Evolutionary conservation across 1,140 invertebrate species (phyloP).

Genomic region (Grapholita molesta): DNA sequence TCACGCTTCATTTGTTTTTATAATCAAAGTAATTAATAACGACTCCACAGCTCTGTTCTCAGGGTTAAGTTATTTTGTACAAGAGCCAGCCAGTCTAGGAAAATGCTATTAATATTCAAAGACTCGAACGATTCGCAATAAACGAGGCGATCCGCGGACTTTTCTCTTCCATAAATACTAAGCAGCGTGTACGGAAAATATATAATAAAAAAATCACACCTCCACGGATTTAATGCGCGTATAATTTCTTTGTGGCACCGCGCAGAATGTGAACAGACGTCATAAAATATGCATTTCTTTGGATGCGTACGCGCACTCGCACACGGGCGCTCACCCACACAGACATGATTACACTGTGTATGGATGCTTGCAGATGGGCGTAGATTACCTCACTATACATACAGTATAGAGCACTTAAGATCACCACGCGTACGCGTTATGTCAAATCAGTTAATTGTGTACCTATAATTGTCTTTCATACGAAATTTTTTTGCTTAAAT

Average conservation of each 20-base stretch:
- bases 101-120: slow-evolving; percentile 15
- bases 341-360: slow-evolving; percentile 4
- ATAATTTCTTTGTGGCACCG: slow-evolving; percentile 77
- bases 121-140: not conserved
- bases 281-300: slow-evolving; percentile 76
- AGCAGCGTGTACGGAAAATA: slow-evolving; percentile 35
- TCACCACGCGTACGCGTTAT: not conserved
- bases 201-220: slow-evolving; percentile 61
- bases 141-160: not conserved
- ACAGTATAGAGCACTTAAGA: slow-evolving; percentile 28
- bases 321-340: slow-evolving; percentile 18
- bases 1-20: not conserved
- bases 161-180: slow-evolving; percentile 11
- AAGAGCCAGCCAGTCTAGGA: slow-evolving; percentile 15
- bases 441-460: no score
- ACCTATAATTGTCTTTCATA: no score
- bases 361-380: slow-evolving; percentile 14
- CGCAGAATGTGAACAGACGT: slow-evolving; percentile 72
- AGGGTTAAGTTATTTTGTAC: not conserved
- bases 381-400: not conserved
- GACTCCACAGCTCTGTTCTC: not conserved
- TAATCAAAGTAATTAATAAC: not conserved
- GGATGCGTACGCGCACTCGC: slow-evolving; percentile 46
- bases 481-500: no score
- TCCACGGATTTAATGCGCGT: slow-evolving; percentile 74